Evolutionary conservation across 2,888 invertebrate species (phyloP).

Genomic region (Cheilosia impressa): DNA sequence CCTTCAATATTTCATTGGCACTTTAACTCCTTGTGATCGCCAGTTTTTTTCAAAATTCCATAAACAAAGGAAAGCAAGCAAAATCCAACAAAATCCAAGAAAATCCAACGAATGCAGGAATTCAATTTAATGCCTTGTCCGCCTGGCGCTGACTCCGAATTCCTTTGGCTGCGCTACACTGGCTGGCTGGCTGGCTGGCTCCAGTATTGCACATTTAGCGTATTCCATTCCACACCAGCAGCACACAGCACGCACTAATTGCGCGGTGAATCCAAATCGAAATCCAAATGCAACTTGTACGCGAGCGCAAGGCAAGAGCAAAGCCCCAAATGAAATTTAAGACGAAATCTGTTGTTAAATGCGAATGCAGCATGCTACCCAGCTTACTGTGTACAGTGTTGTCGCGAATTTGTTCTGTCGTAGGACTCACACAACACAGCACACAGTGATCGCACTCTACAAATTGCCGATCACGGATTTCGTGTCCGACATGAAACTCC

Average conservation of each 20-base stretch:
- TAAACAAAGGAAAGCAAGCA: slow-evolving; percentile 11
- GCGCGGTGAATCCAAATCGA: slow-evolving; percentile 44
- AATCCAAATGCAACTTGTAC: slow-evolving; percentile 49
- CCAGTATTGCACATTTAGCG: slow-evolving; percentile 50
- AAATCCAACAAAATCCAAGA: slow-evolving; percentile 3
- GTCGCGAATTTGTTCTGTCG: slow-evolving; percentile 72
- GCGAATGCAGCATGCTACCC: slow-evolving; percentile 72
- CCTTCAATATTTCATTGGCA: neutral
- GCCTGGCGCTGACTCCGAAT: slow-evolving; percentile 54
- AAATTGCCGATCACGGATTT: slow-evolving; percentile 84
- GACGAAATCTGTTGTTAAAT: slow-evolving; percentile 65
- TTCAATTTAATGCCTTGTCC: slow-evolving; percentile 43
- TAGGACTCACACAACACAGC: slow-evolving; percentile 42
- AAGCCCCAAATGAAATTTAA: slow-evolving; percentile 65
- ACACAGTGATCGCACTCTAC: slow-evolving; percentile 77
- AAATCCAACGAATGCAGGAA: slow-evolving; percentile 27
- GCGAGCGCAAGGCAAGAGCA: slow-evolving; percentile 10
- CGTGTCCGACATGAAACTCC: slow-evolving; percentile 83
- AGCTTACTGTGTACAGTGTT: slow-evolving; percentile 52
- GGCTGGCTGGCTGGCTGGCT: neutral
- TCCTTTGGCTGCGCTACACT: slow-evolving; percentile 4
- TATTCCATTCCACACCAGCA: slow-evolving; percentile 29
- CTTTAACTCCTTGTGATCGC: neutral
- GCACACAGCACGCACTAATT: slow-evolving; percentile 66
- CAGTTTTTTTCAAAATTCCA: neutral